Evolutionary conservation across 2,797 vertebrate species (phyloP), one percentile per base, ranked within the genome.

Genomic region (Sebastes hopkinsi): DNA sequence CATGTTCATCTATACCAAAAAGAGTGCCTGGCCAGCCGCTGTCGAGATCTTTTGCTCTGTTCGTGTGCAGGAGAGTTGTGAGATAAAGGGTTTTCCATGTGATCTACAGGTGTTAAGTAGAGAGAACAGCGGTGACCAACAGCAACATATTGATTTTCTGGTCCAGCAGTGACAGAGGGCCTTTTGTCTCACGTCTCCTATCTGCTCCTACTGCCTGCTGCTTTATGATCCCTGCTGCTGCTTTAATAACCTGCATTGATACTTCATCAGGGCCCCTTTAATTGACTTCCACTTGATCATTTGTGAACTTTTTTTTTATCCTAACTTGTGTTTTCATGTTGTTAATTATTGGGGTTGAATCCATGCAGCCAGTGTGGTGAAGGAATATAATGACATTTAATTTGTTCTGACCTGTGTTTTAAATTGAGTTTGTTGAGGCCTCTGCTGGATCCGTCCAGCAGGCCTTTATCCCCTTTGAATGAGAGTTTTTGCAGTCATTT

Each of bases 131-230:
- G 67, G 88, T 92, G 77, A 92, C 89, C 86, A 92, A 88, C 89
- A 89, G 89, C 83, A 75, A 88, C 84, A 72, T 87, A 89, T 92
- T 90, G 89, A 94, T 93, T 91, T 90, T 85, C 73, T 86, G 74
- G 75, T 86, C 75, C 85, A 82, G 84, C 46, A 36, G 87, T 81
- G 89, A 90, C 87, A 75, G 67, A 86, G 67, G 52, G 84, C 72
- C 82, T 87, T 90, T 92, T 84, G 71, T 90, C 79, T 76, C 72
- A 69, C 75, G 67, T 85, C 82, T 72, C 67, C 72, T 84, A 80
- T 83, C 82, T 86, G 66, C 73, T 88, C 61, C 67, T 16, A 7
- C 74, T 54, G 72, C 75, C 82, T 61, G 72, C 82, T 87, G 86
- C 81, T 90, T 92, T 82, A 85, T 89, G 88, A 94, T 90, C 89